A percentile compares a stretch with the other conserved stretches of the same genome.
These are phyloP conservation scores for Sussaba pulchella DNA, from an alignment of 2,888 invertebrate genomes.

Conservation along the genomic window DNA sequence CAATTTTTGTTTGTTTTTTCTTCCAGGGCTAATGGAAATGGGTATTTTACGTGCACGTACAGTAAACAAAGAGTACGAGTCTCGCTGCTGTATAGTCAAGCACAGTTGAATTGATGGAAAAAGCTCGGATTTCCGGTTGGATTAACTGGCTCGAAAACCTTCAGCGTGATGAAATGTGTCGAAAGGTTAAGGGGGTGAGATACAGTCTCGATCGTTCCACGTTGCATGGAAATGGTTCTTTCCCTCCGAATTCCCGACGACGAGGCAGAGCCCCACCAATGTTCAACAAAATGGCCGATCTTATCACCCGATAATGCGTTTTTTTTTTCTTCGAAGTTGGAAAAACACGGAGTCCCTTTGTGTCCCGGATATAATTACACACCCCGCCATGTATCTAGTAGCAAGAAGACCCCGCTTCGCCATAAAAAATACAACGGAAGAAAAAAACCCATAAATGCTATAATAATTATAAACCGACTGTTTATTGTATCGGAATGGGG, in stretches of 20 bases:
- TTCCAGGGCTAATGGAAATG: not conserved
- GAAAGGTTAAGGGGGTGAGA: constrained; percentile 5
- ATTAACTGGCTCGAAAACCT: not conserved
- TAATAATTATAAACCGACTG: not conserved
- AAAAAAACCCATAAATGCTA: not conserved
- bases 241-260: constrained; percentile 3
- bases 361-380: constrained; percentile 8
- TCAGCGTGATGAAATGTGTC: constrained; percentile 23
- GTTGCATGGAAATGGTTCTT: constrained; percentile 24
- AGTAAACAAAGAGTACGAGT: not conserved
- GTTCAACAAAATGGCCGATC: constrained; percentile 26
- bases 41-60: not conserved
- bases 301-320: constrained; percentile 12
- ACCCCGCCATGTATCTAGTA: not conserved
- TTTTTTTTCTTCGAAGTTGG: constrained; percentile 36
- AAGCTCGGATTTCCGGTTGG: not conserved
- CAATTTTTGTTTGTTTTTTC: not conserved
- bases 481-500: not conserved
- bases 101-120: constrained; percentile 5
- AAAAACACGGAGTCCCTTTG: not conserved
- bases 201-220: constrained; percentile 7
- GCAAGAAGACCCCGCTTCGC: not conserved
- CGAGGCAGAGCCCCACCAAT: constrained; percentile 5
- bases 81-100: not conserved
- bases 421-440: not conserved